Evolutionary conservation across 2,113 vertebrate genomes (phyloP).

Genomic region (Uropsilus gracilis): DNA sequence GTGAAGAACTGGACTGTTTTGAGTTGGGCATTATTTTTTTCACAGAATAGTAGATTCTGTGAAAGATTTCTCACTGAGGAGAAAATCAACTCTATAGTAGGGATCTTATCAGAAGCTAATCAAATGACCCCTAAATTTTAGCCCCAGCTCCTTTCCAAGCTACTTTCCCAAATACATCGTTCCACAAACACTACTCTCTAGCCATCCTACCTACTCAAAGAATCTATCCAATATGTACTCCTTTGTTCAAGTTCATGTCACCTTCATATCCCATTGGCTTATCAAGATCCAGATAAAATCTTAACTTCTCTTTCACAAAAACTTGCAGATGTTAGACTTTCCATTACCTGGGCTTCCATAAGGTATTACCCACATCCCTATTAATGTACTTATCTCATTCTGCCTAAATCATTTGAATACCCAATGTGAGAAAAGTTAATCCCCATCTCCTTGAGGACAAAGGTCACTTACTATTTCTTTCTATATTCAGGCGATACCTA

Average conservation of each 20-base stretch:
- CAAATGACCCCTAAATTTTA: not conserved
- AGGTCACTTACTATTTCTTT: conserved; percentile 13
- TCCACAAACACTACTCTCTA: not conserved
- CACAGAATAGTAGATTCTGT: not conserved
- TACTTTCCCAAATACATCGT: not conserved
- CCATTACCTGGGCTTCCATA: not conserved
- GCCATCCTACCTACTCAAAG: not conserved
- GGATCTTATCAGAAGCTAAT: not conserved
- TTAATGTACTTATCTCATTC: not conserved
- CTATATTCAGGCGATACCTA: not conserved
- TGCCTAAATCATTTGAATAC: not conserved
- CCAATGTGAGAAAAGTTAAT: not conserved
- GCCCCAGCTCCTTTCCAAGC: not conserved
- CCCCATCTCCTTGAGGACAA: not conserved
- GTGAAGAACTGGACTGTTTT: not conserved
- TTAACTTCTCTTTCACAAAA: not conserved
- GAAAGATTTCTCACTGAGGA: not conserved
- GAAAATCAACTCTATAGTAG: not conserved
- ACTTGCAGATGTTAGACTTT: not conserved
- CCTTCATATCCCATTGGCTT: not conserved
- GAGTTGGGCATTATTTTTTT: not conserved
- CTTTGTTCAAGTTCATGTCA: not conserved
- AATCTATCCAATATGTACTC: not conserved
- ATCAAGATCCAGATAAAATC: conserved; percentile 35
- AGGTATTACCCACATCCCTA: not conserved